Conservation (phyloP, 2,888 invertebrate genomes). For the Callinectes sapidus region DNA sequence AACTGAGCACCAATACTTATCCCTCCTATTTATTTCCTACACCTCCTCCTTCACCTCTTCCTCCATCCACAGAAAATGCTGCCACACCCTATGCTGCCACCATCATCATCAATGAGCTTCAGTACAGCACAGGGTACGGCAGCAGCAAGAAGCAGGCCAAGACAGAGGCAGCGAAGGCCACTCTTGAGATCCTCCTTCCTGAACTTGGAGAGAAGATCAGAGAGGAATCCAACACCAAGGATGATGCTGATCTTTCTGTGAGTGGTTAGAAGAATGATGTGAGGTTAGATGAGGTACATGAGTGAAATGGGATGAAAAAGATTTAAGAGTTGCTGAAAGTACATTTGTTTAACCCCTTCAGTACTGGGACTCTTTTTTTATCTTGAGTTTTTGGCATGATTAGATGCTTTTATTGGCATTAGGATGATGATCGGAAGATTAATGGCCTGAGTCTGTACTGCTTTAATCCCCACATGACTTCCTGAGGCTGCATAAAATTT, state of each 20-base stretch:
- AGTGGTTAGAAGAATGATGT: slow-evolving; percentile 66
- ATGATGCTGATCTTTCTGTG: slow-evolving; percentile 78
- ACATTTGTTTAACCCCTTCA: no score
- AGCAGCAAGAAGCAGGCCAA: slow-evolving; percentile 97
- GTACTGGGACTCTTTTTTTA: no score
- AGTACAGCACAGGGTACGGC: slow-evolving; percentile 95
- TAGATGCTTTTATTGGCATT: no score
- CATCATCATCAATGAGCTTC: slow-evolving; percentile 92
- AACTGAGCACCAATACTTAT: neutral
- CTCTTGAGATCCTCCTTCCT: slow-evolving; percentile 93
- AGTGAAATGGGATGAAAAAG: neutral
- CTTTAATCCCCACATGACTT: no score
- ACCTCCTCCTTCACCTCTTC: neutral
- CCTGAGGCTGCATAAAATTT: no score
- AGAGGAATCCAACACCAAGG: slow-evolving; percentile 77
- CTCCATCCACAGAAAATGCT: slow-evolving; percentile 84
- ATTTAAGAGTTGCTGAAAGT: neutral
- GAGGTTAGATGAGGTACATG: neutral
- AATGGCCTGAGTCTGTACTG: no score
- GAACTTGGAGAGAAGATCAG: slow-evolving; percentile 90
- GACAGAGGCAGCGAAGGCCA: slow-evolving; percentile 91
- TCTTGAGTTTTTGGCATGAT: no score
- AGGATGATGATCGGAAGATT: no score
- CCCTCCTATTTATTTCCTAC: no score
- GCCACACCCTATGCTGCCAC: slow-evolving; percentile 95